Base-by-base conservation (phyloP, 92 coral and sea anemone genomes). In the Galaxea fascicularis region DNA sequence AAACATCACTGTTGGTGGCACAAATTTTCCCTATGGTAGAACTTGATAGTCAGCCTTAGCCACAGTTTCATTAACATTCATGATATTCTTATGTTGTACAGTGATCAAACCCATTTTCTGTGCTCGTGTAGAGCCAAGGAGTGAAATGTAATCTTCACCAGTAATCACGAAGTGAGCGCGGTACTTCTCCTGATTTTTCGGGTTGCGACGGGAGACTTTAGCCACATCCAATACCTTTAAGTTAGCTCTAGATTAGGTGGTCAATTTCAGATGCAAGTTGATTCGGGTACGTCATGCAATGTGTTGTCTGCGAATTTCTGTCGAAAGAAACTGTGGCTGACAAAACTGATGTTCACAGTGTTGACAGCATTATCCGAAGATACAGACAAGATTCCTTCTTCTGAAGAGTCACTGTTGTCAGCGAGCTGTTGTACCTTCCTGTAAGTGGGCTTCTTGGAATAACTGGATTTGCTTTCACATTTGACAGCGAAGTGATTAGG, bases 401-500 rank as follows among this genome's bases (percentile, higher is more conserved):
- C 65, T 2, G 66, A 80, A 7, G 66, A 67, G 62, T 74, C 65
- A 46, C 17, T 16, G 25, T 9, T 64, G 71, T 53, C 69, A 4
- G 25, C 59, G 52, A 85, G 65, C 69, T 85, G 77, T 18, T 67
- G 18, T 13, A 79, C 63, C 21, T 79, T 79, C 24, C 57, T 79
- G 27, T 24, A 65, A 17, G 27, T 25, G 47, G 76, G 39, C 47
- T 65, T 63, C 20, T 83, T 73, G 64, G 28, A 39, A 10, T 60
- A 79, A 14, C 56, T 15, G 27, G 82, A 49, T 28, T 84, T 84
- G 15, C 28, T 76, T 7, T 15, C 67, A 75, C 83, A 85, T 24
- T 85, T 84, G 13, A 17, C 67, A 8, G 71, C 85, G 24, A 78
- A 79, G 26, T 84, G 92, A 29, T 91, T 91, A 22, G 63, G 5